Evolutionary conservation across 2,888 invertebrate species (phyloP).

Genomic region (Acanthosepion lycidas): DNA sequence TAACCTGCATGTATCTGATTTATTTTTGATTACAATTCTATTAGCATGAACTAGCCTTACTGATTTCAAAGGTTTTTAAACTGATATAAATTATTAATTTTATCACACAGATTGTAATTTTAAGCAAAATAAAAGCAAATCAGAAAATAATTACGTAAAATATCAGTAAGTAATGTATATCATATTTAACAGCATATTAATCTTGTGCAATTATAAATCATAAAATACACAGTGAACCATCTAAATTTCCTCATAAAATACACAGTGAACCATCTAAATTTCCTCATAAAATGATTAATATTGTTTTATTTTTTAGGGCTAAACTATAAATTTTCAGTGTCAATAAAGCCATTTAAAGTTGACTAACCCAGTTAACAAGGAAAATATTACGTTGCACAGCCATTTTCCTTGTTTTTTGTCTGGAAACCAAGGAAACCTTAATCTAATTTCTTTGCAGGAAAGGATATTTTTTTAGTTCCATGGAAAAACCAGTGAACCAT

Average conservation of each 20-base stretch:
- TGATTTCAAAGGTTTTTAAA: background rate
- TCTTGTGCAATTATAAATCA: background rate
- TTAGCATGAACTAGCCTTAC: background rate
- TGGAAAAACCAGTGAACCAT: background rate
- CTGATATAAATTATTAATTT: background rate
- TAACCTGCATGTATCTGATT: background rate
- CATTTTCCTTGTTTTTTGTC: background rate
- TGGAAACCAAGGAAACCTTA: constrained; percentile 23
- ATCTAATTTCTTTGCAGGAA: constrained; percentile 21
- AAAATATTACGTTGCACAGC: background rate
- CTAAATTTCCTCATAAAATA: background rate
- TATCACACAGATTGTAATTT: background rate
- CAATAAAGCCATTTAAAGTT: background rate
- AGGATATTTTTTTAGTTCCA: background rate
- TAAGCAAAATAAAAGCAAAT: background rate
- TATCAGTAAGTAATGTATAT: background rate
- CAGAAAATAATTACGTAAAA: background rate
- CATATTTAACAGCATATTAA: background rate
- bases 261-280: background rate
- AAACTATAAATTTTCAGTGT: background rate
- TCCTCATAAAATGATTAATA: background rate
- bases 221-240: background rate
- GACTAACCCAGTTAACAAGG: background rate
- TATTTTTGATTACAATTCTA: background rate
- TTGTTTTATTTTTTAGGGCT: background rate